These are phyloP conservation scores for Ardeotis arabs DNA, from an alignment of 2,113 vertebrate species.

Conservation along the genomic window DNA sequence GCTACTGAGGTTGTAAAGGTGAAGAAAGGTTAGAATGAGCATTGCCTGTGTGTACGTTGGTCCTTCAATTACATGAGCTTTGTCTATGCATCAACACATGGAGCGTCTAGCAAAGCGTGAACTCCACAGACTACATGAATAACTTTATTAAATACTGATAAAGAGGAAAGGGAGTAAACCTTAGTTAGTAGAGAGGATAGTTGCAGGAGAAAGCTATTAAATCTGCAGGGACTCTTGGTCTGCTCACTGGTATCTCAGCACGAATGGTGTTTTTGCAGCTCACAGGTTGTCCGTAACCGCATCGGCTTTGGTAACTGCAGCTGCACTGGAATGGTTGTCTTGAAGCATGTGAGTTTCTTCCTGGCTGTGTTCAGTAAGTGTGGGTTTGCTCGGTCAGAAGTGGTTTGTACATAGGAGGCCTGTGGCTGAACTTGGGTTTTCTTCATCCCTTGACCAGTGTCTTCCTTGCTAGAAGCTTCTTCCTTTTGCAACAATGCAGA, in stretches of 20 bases:
- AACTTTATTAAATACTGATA: background rate
- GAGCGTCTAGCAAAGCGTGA: background rate
- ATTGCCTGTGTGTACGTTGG: background rate
- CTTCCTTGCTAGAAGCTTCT: background rate
- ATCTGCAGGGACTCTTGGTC: background rate
- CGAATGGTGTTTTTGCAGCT: background rate
- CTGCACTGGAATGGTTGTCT: background rate
- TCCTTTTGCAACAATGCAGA: background rate
- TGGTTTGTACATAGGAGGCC: background rate
- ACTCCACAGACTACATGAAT: background rate
- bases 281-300: background rate
- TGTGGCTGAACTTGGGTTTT: background rate
- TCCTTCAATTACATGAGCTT: background rate
- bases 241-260: background rate
- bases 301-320: background rate
- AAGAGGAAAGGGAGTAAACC: background rate
- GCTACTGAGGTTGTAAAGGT: background rate
- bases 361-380: background rate
- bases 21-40: background rate
- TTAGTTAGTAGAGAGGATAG: background rate
- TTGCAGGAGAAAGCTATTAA: background rate
- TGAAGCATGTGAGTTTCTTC: background rate
- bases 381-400: background rate
- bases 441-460: background rate
- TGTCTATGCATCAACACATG: background rate